Evolutionary conservation across 2,113 vertebrate genomes (phyloP).

Genomic region (Tetrax tetrax): DNA sequence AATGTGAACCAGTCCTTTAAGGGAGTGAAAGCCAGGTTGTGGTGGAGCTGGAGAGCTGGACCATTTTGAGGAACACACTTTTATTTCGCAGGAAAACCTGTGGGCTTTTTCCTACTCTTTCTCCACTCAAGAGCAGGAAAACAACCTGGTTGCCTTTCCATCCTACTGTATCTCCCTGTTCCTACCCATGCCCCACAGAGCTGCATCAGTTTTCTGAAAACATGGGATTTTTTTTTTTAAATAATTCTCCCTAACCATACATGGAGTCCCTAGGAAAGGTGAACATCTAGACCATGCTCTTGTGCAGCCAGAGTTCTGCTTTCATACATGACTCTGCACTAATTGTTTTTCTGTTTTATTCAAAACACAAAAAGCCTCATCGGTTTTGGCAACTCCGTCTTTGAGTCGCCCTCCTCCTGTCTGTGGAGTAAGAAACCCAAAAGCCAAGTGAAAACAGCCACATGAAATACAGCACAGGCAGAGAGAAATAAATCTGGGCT

Average conservation of each 20-base stretch:
- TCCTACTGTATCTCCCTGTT: neutral
- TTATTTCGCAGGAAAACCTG: neutral
- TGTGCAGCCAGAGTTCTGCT: neutral
- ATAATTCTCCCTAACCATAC: neutral
- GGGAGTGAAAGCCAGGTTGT: neutral
- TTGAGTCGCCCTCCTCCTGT: neutral
- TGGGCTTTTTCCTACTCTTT: neutral
- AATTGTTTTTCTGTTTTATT: neutral
- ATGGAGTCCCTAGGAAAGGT: neutral
- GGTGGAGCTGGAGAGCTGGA: neutral
- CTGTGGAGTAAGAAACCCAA: neutral
- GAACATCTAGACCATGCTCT: neutral
- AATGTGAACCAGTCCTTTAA: fast-evolving
- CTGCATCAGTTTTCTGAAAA: neutral
- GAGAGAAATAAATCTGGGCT: neutral
- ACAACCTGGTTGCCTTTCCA: neutral
- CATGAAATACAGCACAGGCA: neutral
- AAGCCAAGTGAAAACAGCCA: neutral
- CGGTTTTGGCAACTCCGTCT: neutral
- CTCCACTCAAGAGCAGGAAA: neutral
- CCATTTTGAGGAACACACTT: neutral
- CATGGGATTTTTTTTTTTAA: neutral
- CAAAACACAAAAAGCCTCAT: neutral
- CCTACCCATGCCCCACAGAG: neutral
- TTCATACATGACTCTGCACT: neutral